phyloP scores from a whole-genome alignment of 2,888 invertebrate genomes.

The Portevinia maculata region DNA sequence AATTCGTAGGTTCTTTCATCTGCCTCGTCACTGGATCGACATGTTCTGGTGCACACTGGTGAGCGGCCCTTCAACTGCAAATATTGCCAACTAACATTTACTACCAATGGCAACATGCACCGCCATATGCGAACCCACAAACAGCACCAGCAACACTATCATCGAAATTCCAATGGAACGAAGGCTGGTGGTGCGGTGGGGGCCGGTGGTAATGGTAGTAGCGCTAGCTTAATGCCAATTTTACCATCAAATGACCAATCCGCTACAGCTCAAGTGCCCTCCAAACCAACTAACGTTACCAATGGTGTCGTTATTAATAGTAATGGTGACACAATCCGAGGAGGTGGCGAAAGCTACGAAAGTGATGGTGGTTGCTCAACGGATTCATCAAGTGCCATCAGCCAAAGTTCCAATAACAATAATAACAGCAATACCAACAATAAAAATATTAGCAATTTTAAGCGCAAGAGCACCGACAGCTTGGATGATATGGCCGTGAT shows the following conservation, averaged over 20 bases:
- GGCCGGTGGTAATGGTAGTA: conserved; percentile 62
- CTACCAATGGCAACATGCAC: conserved; percentile 94
- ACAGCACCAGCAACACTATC: conserved; percentile 82
- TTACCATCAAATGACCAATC: conserved; percentile 63
- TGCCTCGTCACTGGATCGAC: conserved; percentile 90
- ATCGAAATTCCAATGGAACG: conserved; percentile 78
- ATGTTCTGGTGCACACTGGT: conserved; percentile 91
- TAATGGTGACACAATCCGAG: conserved; percentile 75
- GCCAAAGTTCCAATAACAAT: conserved; percentile 79
- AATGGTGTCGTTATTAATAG: conserved; percentile 76
- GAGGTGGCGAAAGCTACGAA: conserved; percentile 84
- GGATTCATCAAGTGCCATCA: conserved; percentile 82
- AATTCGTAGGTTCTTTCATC: conserved; percentile 87
- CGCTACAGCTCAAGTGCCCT: conserved; percentile 44
- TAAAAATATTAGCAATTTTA: conserved; percentile 76
- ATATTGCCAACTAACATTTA: conserved; percentile 91
- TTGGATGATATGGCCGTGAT: conserved; percentile 76
- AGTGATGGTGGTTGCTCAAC: conserved; percentile 84
- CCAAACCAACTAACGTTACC: conserved; percentile 57
- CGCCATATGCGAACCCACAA: conserved; percentile 90
- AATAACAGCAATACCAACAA: conserved; percentile 82
- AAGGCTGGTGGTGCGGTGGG: conserved; percentile 62
- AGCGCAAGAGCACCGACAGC: conserved; percentile 79
- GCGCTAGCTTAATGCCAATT: conserved; percentile 39
- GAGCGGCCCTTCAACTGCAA: conserved; percentile 92